Evolutionary conservation across 35 echinoderm and acorn worm species (phyloP).

Genomic region (Lytechinus variegatus): DNA sequence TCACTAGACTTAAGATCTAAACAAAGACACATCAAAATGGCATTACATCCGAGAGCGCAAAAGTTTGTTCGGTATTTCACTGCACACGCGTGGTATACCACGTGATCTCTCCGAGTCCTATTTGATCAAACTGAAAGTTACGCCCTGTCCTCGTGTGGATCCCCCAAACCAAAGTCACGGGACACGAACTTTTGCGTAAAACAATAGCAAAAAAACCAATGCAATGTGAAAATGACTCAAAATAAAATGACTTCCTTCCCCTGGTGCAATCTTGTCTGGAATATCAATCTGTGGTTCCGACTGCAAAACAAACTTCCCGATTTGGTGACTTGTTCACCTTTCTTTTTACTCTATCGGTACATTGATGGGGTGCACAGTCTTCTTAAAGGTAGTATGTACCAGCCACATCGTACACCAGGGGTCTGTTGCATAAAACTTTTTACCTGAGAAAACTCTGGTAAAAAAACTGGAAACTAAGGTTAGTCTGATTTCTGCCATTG

Average conservation of each 20-base stretch:
- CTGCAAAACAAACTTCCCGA: background rate
- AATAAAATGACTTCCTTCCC: background rate
- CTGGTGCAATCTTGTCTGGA: background rate
- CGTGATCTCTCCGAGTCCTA: background rate
- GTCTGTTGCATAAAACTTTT: too few species aligned
- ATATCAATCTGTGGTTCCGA: background rate
- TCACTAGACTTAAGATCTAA: background rate
- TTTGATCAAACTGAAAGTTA: conserved; percentile 3
- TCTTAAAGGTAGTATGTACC: too few species aligned
- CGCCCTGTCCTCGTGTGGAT: background rate
- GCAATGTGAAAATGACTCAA: conserved; percentile 3
- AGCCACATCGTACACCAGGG: too few species aligned
- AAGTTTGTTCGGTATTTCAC: background rate
- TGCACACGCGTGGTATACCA: background rate
- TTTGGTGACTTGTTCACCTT: background rate
- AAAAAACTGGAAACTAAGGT: too few species aligned
- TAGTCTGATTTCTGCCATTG: too few species aligned
- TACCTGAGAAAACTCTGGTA: too few species aligned
- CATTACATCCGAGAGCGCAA: background rate
- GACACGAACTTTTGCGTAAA: background rate
- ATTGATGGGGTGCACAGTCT: too few species aligned
- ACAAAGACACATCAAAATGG: background rate
- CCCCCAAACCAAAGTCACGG: background rate
- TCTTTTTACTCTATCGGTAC: too few species aligned
- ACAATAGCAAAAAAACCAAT: background rate